phyloP scores from a whole-genome alignment of 2,113 vertebrate genomes.

The Istiophorus platypterus region DNA sequence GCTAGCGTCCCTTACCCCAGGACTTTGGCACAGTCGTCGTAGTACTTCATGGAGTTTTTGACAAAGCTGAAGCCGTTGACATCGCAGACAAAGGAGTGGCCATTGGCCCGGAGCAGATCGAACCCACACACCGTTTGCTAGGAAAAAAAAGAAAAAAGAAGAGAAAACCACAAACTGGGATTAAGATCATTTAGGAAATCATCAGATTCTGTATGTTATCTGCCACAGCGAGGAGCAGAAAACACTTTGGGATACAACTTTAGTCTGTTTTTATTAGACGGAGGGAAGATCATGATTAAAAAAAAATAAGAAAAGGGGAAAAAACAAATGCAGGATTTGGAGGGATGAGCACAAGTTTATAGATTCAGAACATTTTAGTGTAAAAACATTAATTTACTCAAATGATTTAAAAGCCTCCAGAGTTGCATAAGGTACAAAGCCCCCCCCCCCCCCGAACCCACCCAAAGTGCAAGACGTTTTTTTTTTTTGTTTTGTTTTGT shows the following conservation, averaged over 20 bases:
- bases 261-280: background rate
- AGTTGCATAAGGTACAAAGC: no score
- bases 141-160: constrained; percentile 13
- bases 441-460: no score
- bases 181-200: background rate
- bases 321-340: background rate
- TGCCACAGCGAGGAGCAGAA: background rate
- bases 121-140: constrained; percentile 99
- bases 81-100: constrained; percentile 96
- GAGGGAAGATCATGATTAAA: background rate
- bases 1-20: constrained; percentile 86
- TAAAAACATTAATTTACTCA: background rate
- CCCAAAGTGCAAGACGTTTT: no score
- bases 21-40: constrained; percentile 98
- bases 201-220: background rate
- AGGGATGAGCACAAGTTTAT: no score
- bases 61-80: constrained; percentile 99
- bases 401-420: background rate
- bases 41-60: constrained; percentile 99
- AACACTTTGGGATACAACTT: background rate
- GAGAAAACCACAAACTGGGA: background rate
- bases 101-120: constrained; percentile 95
- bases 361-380: no score
- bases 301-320: background rate
- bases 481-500: no score